These are phyloP conservation scores for Lepidonotus clava DNA, from an alignment of 2,888 invertebrate genomes.

Conservation along the genomic window DNA sequence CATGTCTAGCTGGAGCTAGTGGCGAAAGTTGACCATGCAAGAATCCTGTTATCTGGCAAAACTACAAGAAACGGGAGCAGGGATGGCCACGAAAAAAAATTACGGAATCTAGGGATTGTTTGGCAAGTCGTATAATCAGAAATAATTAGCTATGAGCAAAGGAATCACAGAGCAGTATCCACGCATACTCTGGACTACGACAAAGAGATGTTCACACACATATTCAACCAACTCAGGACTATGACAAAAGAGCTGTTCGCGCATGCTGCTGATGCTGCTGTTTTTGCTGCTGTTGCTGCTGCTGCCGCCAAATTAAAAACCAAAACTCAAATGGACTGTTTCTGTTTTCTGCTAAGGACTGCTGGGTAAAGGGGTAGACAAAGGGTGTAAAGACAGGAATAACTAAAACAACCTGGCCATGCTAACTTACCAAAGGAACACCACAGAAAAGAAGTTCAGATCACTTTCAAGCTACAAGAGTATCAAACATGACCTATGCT, in stretches of 20 bases:
- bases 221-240: background rate
- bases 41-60: background rate
- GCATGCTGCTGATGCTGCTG: too few species aligned
- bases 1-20: background rate
- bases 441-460: background rate
- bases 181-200: background rate
- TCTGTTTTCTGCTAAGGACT: too few species aligned
- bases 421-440: background rate
- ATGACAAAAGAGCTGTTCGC: too few species aligned
- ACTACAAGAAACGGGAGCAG: background rate
- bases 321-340: too few species aligned
- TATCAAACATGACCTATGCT: background rate
- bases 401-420: background rate
- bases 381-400: background rate
- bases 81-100: too few species aligned
- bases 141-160: too few species aligned
- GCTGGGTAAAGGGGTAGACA: background rate
- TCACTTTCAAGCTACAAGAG: background rate
- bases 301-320: too few species aligned
- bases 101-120: too few species aligned
- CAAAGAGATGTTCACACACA: background rate
- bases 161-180: background rate
- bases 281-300: too few species aligned
- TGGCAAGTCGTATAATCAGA: too few species aligned
- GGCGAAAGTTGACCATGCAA: slow-evolving; percentile 38